Percentiles rank a stretch among this genome's conserved stretches.
Evolutionary conservation across 2,888 invertebrate species (phyloP).

Genomic region (Calameuta filiformis): DNA sequence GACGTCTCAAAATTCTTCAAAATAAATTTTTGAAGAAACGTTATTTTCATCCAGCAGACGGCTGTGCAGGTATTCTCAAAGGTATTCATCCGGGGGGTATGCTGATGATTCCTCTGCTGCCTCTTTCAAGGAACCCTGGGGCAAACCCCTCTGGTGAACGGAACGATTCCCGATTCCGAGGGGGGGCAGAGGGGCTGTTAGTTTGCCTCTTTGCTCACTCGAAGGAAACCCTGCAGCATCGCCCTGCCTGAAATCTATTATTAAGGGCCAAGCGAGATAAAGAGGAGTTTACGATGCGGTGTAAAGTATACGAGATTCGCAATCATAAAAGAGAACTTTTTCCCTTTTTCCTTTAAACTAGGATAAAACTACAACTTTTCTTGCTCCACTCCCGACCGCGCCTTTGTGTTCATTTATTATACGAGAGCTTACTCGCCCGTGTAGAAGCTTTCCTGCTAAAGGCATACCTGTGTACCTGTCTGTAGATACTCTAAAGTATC

Average conservation of each 20-base stretch:
- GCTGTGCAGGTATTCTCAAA: neutral
- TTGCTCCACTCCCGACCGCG: conserved; percentile 4
- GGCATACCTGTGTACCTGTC: neutral
- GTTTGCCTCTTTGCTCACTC: neutral
- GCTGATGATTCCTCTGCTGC: neutral
- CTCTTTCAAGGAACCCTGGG: neutral
- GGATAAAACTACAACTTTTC: conserved; percentile 35
- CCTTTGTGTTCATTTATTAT: conserved; percentile 13
- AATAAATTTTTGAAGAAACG: conserved; percentile 40
- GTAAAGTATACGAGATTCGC: conserved; percentile 48
- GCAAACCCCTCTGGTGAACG: neutral
- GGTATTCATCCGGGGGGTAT: neutral
- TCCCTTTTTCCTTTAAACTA: conserved; percentile 15
- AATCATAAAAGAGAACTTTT: conserved; percentile 42
- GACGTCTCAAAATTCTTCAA: neutral
- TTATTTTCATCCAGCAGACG: neutral
- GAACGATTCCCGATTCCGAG: neutral
- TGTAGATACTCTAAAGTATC: neutral
- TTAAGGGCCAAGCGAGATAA: conserved; percentile 38
- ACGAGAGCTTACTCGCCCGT: conserved; percentile 2
- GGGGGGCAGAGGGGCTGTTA: neutral
- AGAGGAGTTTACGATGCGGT: conserved; percentile 45
- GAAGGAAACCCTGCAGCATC: conserved; percentile 15
- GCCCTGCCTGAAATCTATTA: conserved; percentile 44
- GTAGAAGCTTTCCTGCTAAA: neutral